Evolutionary conservation across 2,888 invertebrate genomes (phyloP).

Genomic region (Choreutis nemorana): DNA sequence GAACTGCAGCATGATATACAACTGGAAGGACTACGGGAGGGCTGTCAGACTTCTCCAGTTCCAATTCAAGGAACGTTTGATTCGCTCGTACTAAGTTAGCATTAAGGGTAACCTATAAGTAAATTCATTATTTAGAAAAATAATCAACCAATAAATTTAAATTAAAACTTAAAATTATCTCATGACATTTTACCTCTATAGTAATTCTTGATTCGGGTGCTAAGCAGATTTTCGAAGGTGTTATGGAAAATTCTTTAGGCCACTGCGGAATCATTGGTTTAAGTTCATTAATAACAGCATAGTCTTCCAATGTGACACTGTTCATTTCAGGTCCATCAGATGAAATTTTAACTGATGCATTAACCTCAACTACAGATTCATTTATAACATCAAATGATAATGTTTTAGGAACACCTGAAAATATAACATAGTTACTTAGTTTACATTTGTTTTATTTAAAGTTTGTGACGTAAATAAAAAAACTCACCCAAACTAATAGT

Average conservation of each 20-base stretch:
- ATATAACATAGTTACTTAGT: too few species aligned
- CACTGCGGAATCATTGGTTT: conserved; percentile 46
- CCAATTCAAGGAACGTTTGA: conserved; percentile 52
- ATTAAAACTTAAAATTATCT: conserved; percentile 5
- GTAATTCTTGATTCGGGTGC: conserved; percentile 43
- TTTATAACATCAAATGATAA: conserved; percentile 58
- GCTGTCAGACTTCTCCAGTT: conserved; percentile 65
- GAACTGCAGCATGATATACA: conserved; percentile 53
- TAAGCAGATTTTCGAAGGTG: conserved; percentile 51
- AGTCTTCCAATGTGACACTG: conserved; percentile 52
- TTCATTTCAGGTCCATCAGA: conserved; percentile 65
- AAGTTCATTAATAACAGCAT: conserved; percentile 32
- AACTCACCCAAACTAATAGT: conserved; percentile 62
- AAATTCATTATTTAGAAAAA: conserved; percentile 1
- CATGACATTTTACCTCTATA: conserved; percentile 58
- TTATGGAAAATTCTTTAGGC: conserved; percentile 64
- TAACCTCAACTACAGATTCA: conserved; percentile 62
- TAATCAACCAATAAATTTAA: neutral
- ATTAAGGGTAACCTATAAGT: conserved; percentile 58
- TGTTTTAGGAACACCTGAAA: conserved; percentile 52
- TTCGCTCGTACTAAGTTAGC: conserved; percentile 59
- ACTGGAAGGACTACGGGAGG: conserved; percentile 62
- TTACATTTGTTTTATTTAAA: neutral
- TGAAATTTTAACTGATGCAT: conserved; percentile 49
- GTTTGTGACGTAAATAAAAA: neutral